A percentile compares a stretch with the other conserved stretches of the same genome.
phyloP scores from a whole-genome alignment of 2,113 vertebrate species.

The Sinocyclocheilus grahami region DNA sequence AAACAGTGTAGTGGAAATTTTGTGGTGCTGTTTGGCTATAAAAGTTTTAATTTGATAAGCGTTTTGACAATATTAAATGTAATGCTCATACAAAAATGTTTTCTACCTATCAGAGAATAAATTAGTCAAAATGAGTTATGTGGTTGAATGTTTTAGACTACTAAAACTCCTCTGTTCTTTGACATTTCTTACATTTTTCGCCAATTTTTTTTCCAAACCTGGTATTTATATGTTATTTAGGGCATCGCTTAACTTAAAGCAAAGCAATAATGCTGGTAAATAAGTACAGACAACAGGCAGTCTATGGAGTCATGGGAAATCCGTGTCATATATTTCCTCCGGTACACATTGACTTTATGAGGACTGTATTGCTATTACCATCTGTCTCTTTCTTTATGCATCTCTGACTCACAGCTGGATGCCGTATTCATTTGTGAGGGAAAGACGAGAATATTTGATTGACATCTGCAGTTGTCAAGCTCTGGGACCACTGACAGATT shows the following conservation, averaged over 20 bases:
- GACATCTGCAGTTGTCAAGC: slow-evolving; percentile 42
- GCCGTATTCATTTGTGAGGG: not conserved
- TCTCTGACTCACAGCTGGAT: slow-evolving; percentile 40
- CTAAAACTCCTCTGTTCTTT: not conserved
- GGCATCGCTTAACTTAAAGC: not conserved
- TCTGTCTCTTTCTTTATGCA: slow-evolving; percentile 27
- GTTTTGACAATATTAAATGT: no score
- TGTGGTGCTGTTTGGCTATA: no score
- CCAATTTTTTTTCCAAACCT: not conserved
- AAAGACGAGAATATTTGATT: slow-evolving; percentile 29
- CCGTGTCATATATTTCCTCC: not conserved
- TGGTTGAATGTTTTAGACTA: no score
- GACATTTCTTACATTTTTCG: not conserved
- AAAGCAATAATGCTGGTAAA: not conserved
- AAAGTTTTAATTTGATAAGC: no score
- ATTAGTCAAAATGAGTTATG: no score
- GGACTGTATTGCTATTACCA: slow-evolving; percentile 33
- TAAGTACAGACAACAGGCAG: not conserved
- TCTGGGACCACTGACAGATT: slow-evolving; percentile 6
- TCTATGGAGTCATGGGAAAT: not conserved
- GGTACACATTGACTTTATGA: slow-evolving; percentile 10
- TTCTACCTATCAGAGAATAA: no score
- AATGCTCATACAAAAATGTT: no score
- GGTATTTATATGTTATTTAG: not conserved
- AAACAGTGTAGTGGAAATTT: no score